Evolutionary conservation across 2,113 vertebrate genomes (phyloP).

Genomic region (Nycticryphes semicollaris): DNA sequence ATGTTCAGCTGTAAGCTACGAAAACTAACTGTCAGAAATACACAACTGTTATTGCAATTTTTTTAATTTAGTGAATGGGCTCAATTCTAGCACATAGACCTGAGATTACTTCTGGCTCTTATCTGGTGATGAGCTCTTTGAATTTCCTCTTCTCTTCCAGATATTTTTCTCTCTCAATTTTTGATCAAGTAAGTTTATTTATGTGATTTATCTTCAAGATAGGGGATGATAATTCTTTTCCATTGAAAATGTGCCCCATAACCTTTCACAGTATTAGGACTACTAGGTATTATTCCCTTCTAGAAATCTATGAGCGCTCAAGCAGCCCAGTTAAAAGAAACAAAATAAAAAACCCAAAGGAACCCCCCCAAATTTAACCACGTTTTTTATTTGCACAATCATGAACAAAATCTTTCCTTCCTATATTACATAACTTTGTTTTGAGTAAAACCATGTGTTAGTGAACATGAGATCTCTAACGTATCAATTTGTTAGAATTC

Average conservation of each 20-base stretch:
- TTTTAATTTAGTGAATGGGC: background rate
- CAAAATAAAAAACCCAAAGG: background rate
- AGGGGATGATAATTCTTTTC: background rate
- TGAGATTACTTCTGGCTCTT: background rate
- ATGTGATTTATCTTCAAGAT: background rate
- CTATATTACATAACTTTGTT: background rate
- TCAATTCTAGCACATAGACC: background rate
- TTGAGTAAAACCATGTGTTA: background rate
- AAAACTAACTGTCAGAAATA: constrained; percentile 1
- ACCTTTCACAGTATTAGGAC: background rate
- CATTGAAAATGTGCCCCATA: background rate
- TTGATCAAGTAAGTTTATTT: background rate
- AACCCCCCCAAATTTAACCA: background rate
- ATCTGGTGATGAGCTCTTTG: background rate
- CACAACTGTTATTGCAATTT: background rate
- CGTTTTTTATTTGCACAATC: background rate
- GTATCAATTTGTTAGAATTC: background rate
- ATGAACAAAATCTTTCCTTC: background rate
- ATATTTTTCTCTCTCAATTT: background rate
- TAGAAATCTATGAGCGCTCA: background rate
- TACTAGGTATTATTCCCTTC: background rate
- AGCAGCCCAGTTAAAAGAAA: background rate
- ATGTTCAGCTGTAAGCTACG: background rate
- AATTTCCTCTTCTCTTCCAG: background rate
- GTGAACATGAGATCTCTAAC: background rate